These are phyloP conservation scores for Nemotelus nigrinus DNA, from an alignment of 2,888 invertebrate genomes.

Conservation along the genomic window DNA sequence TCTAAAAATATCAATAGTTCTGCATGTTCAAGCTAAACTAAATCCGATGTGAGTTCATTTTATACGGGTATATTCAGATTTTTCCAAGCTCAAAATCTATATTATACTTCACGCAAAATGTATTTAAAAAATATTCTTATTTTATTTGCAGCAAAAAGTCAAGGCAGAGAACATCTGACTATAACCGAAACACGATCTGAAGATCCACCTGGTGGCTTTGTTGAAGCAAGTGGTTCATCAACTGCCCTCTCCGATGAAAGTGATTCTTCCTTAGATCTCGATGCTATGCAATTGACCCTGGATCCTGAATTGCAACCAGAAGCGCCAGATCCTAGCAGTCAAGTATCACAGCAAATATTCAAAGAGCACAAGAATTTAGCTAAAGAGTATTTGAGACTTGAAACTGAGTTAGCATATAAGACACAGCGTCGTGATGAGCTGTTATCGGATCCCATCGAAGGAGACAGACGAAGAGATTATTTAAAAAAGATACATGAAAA, in stretches of 20 bases:
- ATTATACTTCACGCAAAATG: no score
- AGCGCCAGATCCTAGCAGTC: constrained; percentile 80
- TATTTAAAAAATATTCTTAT: no score
- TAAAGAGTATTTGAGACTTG: constrained; percentile 87
- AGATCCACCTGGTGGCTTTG: constrained; percentile 42
- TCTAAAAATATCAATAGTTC: no score
- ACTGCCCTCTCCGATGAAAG: constrained; percentile 54
- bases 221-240: constrained; percentile 52
- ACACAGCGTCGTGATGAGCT: constrained; percentile 82
- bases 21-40: no score
- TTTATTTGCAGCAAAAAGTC: constrained; percentile 61
- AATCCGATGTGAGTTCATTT: no score
- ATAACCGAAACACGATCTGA: constrained; percentile 62
- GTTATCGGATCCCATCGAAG: constrained; percentile 65
- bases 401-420: constrained; percentile 85
- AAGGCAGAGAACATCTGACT: constrained; percentile 63
- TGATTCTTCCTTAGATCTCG: constrained; percentile 69
- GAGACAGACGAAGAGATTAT: constrained; percentile 60
- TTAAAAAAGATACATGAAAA: constrained; percentile 62
- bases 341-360: constrained; percentile 85
- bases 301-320: constrained; percentile 85
- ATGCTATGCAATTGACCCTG: constrained; percentile 79
- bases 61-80: no score
- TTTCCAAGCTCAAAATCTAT: no score
- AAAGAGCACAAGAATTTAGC: constrained; percentile 89